Percentiles rank a stretch among this genome's conserved stretches.
phyloP scores from a whole-genome alignment of 2,888 invertebrate species.

The Zele albiditarsus region DNA sequence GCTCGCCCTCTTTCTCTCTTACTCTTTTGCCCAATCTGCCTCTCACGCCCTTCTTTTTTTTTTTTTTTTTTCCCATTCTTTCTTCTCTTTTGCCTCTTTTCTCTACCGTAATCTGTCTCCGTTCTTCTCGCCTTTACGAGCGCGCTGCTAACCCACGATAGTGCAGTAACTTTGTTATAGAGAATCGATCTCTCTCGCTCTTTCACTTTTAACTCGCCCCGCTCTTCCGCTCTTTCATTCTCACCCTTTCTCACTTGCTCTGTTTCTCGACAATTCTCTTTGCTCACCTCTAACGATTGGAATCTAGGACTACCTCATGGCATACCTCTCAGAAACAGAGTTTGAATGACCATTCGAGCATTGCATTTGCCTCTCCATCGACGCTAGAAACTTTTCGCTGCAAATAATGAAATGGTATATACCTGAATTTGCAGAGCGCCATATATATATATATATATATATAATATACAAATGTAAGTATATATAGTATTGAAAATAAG shows the following conservation, averaged over 20 bases:
- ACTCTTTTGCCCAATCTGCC: conserved; percentile 1
- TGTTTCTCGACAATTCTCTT: not conserved
- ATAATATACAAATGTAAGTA: not conserved
- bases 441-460: conserved; percentile 5
- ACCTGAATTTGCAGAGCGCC: not conserved
- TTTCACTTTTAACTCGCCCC: not conserved
- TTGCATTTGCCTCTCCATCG: conserved; percentile 34
- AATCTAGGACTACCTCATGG: conserved; percentile 25
- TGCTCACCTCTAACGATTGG: conserved; percentile 13
- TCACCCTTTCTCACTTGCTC: not conserved
- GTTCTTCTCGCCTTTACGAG: conserved; percentile 2
- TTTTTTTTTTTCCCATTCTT: not conserved
- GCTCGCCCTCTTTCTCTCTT: conserved; percentile 1
- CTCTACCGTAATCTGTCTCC: conserved; percentile 23
- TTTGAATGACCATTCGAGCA: conserved; percentile 30
- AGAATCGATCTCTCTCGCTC: conserved; percentile 23
- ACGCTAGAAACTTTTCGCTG: conserved; percentile 31
- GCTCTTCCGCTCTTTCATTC: too few relatives aligned
- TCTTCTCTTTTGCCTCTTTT: conserved; percentile 5
- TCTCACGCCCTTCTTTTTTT: not conserved
- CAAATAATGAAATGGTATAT: conserved; percentile 36
- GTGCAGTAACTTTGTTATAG: conserved; percentile 28
- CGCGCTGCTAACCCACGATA: conserved; percentile 17
- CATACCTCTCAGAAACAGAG: conserved; percentile 30
- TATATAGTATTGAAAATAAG: conserved; percentile 12